Evolutionary conservation across 1,140 invertebrate genomes (phyloP).

Genomic region (Thaumatotibia leucotreta): DNA sequence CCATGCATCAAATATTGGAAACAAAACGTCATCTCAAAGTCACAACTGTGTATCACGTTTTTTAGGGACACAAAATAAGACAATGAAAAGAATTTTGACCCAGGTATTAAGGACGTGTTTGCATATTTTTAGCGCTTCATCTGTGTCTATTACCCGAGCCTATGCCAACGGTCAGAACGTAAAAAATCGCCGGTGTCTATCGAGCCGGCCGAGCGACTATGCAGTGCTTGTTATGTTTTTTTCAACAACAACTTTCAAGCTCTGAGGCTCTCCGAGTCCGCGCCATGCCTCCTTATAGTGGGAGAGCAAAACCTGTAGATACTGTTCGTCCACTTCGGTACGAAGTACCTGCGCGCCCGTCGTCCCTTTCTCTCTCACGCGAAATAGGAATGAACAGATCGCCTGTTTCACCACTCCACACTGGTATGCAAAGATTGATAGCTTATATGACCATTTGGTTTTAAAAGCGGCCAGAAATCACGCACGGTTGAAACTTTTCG

Average conservation of each 20-base stretch:
- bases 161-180: background rate
- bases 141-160: too few relatives aligned
- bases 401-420: slow-evolving; percentile 65
- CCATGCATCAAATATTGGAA: too few relatives aligned
- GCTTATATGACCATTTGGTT: slow-evolving; percentile 75
- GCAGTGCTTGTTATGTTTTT: slow-evolving; percentile 59
- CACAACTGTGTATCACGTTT: too few relatives aligned
- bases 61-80: too few relatives aligned
- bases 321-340: slow-evolving; percentile 66
- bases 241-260: slow-evolving; percentile 65
- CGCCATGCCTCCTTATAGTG: slow-evolving; percentile 67
- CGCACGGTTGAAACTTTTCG: slow-evolving; percentile 71
- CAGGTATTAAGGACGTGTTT: too few relatives aligned
- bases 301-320: slow-evolving; percentile 76
- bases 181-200: slow-evolving; percentile 34
- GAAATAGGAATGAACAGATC: slow-evolving; percentile 27
- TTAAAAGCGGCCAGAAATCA: slow-evolving; percentile 73
- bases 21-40: too few relatives aligned
- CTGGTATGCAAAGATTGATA: slow-evolving; percentile 77
- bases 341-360: slow-evolving; percentile 59
- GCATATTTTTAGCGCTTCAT: too few relatives aligned
- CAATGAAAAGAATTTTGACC: too few relatives aligned
- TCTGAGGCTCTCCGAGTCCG: slow-evolving; percentile 54
- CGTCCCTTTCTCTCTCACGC: slow-evolving; percentile 61
- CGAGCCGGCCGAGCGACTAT: slow-evolving; percentile 28